phyloP scores from a whole-genome alignment of 2,797 vertebrate species.

The Graptemys geographica region DNA sequence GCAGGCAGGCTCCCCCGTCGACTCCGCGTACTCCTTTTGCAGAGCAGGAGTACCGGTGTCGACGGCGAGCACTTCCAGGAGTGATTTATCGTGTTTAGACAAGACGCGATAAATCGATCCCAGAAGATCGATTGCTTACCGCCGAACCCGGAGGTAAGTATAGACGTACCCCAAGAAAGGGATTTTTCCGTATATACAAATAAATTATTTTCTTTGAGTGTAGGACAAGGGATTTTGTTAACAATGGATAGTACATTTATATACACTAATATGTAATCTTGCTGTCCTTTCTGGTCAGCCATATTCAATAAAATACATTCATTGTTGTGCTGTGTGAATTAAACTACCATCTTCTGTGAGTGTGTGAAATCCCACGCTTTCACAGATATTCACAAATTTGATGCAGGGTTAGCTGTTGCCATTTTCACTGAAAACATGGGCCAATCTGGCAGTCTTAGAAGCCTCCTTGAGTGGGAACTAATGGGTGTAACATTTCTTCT shows the following conservation, averaged over 20 bases:
- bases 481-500: background rate
- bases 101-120: no score
- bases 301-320: background rate
- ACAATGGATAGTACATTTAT: background rate
- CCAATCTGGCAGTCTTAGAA: background rate
- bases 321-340: background rate
- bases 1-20: no score
- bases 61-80: no score
- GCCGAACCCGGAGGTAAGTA: no score
- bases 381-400: background rate
- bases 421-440: background rate
- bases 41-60: no score
- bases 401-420: background rate
- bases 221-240: background rate
- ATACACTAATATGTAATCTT: background rate
- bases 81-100: no score
- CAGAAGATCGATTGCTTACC: no score
- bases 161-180: background rate
- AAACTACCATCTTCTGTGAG: background rate
- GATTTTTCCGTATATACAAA: background rate
- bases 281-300: background rate
- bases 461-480: background rate
- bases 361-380: background rate
- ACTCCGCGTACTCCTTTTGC: no score
- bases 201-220: slow-evolving; percentile 11